Evolutionary conservation across 2,113 vertebrate genomes (phyloP).

Genomic region (Mesoclemmys tuberculata): DNA sequence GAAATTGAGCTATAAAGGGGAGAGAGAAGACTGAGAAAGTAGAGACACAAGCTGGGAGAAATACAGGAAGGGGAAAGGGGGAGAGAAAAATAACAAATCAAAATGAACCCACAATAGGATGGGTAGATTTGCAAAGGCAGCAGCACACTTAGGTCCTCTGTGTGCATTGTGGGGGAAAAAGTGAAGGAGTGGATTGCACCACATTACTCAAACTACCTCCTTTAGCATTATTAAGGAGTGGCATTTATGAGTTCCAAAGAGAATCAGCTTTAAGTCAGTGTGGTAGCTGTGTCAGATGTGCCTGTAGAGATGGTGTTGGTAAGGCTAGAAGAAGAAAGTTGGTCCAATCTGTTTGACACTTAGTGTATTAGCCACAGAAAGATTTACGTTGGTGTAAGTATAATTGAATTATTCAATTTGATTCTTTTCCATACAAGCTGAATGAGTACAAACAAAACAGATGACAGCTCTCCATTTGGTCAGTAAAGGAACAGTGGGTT

Average conservation of each 20-base stretch:
- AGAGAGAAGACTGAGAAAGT: not conserved
- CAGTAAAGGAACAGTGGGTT: conserved; percentile 14
- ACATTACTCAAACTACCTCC: not conserved
- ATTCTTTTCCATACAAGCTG: not conserved
- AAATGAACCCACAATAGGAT: not conserved
- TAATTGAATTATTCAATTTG: conserved; percentile 29
- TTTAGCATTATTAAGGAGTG: not conserved
- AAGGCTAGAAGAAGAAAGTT: not conserved
- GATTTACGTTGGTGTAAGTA: not conserved
- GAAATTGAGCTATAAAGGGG: not conserved
- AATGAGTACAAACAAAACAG: conserved; percentile 2
- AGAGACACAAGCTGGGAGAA: not conserved
- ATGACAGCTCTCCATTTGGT: conserved; percentile 33
- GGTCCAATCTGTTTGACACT: not conserved
- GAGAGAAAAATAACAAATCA: not conserved
- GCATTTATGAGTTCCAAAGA: not conserved
- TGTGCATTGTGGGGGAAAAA: not conserved
- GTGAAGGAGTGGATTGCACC: not conserved
- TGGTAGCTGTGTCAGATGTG: not conserved
- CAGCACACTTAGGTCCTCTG: not conserved
- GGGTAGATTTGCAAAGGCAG: not conserved
- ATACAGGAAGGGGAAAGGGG: not conserved
- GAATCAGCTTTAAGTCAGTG: not conserved
- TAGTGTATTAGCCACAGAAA: not conserved
- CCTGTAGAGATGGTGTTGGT: not conserved